These are phyloP conservation scores for Oreochromis aureus DNA, from an alignment of 2,113 vertebrate genomes.

Conservation along the genomic window DNA sequence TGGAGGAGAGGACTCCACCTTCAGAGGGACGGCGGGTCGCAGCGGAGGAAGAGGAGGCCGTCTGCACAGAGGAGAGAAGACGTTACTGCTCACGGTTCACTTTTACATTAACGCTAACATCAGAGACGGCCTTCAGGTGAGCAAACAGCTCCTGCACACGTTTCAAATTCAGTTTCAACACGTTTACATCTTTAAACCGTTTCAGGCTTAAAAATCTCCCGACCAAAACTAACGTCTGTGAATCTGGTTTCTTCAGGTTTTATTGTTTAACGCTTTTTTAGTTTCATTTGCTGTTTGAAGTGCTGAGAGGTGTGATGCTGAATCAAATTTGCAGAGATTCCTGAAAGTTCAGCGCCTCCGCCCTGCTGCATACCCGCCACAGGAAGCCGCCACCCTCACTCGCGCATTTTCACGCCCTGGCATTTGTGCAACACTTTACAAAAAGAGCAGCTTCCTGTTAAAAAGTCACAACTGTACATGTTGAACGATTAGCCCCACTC, in stretches of 20 bases:
- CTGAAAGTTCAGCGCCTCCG: background rate
- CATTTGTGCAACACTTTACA: background rate
- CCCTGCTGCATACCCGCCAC: background rate
- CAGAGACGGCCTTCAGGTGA: background rate
- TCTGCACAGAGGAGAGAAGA: slow-evolving; percentile 15
- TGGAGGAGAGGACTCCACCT: slow-evolving; percentile 12
- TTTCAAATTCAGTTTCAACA: background rate
- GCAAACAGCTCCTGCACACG: background rate
- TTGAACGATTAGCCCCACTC: background rate
- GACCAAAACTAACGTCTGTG: accelerated
- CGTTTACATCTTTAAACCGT: background rate
- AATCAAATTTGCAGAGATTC: background rate
- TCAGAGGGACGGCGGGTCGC: slow-evolving; percentile 29
- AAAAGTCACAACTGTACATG: background rate
- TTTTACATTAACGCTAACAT: background rate
- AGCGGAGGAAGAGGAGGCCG: slow-evolving; percentile 50
- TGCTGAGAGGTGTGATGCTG: background rate
- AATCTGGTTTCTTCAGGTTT: background rate
- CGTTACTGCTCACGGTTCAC: background rate
- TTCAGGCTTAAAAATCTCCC: background rate
- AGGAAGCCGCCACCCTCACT: background rate
- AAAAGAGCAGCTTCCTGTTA: background rate
- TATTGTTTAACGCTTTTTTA: background rate
- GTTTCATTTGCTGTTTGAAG: background rate
- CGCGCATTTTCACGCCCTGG: background rate